These are phyloP conservation scores for Crocuta crocuta DNA, from an alignment of 2,113 vertebrate species.

Conservation along the genomic window DNA sequence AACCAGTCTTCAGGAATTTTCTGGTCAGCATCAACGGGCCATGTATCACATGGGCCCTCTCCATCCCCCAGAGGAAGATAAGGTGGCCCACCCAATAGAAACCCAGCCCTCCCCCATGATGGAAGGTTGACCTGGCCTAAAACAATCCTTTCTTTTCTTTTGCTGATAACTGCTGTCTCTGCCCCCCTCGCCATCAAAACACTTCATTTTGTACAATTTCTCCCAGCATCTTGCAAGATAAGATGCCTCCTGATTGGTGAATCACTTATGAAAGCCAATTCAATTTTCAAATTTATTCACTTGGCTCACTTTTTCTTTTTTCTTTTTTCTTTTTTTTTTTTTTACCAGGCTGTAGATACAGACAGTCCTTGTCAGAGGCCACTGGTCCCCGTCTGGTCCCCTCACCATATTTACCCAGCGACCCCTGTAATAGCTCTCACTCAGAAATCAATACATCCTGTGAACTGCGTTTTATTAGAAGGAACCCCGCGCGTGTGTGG, in stretches of 20 bases:
- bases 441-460: neutral
- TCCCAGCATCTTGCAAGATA: neutral
- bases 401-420: fast-evolving
- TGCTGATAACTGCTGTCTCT: neutral
- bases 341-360: neutral
- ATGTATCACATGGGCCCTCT: neutral
- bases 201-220: neutral
- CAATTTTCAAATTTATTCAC: neutral
- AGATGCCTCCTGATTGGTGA: neutral
- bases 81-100: neutral
- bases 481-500: neutral
- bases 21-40: neutral
- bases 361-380: neutral
- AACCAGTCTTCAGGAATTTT: neutral
- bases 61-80: neutral
- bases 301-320: neutral
- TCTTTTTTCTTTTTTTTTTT: neutral
- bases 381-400: neutral
- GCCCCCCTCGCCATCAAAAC: neutral
- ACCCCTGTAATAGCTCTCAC: neutral
- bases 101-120: neutral
- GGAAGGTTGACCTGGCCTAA: neutral
- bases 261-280: neutral
- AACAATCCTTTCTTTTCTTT: neutral
- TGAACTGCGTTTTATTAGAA: neutral